Base-by-base conservation (phyloP, 2,888 invertebrate species). In the Ditylenchus weischeri region DNA sequence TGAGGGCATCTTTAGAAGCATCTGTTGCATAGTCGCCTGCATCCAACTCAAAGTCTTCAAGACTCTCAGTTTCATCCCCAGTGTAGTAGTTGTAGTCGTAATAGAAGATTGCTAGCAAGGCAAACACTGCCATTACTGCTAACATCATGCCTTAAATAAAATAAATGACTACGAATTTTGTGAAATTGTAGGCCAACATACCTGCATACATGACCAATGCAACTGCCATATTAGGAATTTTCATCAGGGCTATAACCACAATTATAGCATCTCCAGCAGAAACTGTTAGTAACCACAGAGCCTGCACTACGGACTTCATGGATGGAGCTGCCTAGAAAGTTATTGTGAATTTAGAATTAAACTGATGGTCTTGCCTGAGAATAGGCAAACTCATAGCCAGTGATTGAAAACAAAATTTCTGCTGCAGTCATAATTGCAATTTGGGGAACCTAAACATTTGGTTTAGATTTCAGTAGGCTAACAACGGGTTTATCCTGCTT, bases 251-350 rank as follows among this genome's bases (percentile, higher is more conserved):
- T 62, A 96, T 88, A 58, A 94, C 87, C n/a, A 94, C 90, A 0
- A 95, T 93, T 68, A 96, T 88, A 35, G 94, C 85, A 84, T 95
- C 94, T 54, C 96, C 96, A 78, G 94, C 87, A 0, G 94, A 92
- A 0, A 91, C 91, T 0, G 94, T 92, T 59, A 95, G 86, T 13
- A 94, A 87, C 92, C 93, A 96, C 7, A 89, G 88, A 0, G 95
- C 92, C 84, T 91, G 90, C 63, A 98, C 85, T 0, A 96, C 89
- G 0, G 95, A 91, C 84, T 95, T 96, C 95, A 98, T 94, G 71
- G 89, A 90, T 13, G 87, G 83, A 0, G 96, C 95, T 0, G 94
- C 92, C 87, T 85, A 68, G 60, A 74, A 62, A 43, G 50, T 1
- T 7, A 1, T 7, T 1, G 4, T 15, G 7, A 50, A 76, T 43